A percentile compares a stretch with the other conserved stretches of the same genome.
Conservation (phyloP, 2,113 vertebrate genomes). For the Steatornis caripensis region DNA sequence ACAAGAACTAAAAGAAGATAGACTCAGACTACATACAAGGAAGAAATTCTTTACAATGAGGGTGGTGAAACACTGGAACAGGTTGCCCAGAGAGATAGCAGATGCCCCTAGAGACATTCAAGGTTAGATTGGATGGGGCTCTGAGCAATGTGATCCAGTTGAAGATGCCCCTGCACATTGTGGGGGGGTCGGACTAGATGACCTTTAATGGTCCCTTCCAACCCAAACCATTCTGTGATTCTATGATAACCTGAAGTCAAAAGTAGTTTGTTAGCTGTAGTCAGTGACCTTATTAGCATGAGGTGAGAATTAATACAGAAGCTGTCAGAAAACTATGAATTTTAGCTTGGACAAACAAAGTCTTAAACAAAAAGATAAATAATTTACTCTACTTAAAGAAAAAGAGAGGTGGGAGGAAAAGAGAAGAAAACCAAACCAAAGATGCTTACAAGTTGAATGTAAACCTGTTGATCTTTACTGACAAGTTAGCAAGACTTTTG, state of each 20-base stretch:
- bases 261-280: conserved; percentile 38
- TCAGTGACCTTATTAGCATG: conserved; percentile 19
- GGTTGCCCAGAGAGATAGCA: not conserved
- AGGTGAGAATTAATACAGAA: not conserved
- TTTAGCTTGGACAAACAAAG: not conserved
- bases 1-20: not conserved
- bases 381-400: not conserved
- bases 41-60: not conserved
- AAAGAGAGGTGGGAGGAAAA: not conserved
- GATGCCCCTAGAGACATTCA: not conserved
- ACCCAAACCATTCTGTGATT: not conserved
- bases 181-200: too few relatives aligned
- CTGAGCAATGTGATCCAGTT: not conserved
- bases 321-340: not conserved
- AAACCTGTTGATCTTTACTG: not conserved
- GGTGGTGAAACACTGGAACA: not conserved
- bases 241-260: conserved; percentile 21
- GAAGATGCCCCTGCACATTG: not conserved
- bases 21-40: not conserved
- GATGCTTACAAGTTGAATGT: not conserved
- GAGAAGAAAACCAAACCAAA: not conserved
- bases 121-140: not conserved
- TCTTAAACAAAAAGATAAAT: not conserved
- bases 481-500: not conserved
- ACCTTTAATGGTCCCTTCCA: not conserved